Evolutionary conservation across 2,888 invertebrate species (phyloP), one percentile per base, ranked within the genome.

Genomic region (Plebejus argus): DNA sequence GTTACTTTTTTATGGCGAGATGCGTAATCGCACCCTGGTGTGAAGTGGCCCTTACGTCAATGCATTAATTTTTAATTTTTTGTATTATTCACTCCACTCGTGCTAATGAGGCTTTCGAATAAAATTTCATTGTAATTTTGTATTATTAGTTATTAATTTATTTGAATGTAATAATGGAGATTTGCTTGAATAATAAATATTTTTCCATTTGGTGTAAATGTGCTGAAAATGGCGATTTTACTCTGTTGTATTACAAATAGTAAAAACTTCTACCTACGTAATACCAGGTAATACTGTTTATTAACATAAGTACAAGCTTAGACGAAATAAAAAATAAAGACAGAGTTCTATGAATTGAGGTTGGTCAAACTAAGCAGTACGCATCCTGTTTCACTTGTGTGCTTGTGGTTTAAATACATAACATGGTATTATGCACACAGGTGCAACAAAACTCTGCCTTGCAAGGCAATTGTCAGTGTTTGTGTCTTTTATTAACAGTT

Each of bases 31-130:
- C 66, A 66, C 6, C 15, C 5, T 28, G 18, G 23, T 33, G 66
- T 33, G 28, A 66, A 15, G 28, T 28, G 20, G 28, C 28, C 66
- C 18, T 66, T 66, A 66, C 61, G 23, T 23, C 20, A 20, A 58
- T 12, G 61, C 61, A 61, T 61, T 58, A 61, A 23, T 61, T 23
- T 61, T 66, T 8, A 10, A 10, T 39, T 18, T 71, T 71, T 39
- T 71, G 39, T 71, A 39, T 71, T 23, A 20, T 71, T 70, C 70
- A 33, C 70, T 35, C 71, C 39, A 71, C 71, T 71, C n/a, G 39
- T 71, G 71, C 71, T 71, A 71, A 71, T 71, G 71, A 71, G 71
- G 71, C 71, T 71, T 71, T 39, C 39, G 71, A 71, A 66, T 66
- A 66, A 66, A 66, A 66, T 66, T 66, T 33, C 66, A 66, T 66